These are phyloP conservation scores for Agelaius phoeniceus DNA, from an alignment of 2,113 vertebrate genomes.

Conservation along the genomic window DNA sequence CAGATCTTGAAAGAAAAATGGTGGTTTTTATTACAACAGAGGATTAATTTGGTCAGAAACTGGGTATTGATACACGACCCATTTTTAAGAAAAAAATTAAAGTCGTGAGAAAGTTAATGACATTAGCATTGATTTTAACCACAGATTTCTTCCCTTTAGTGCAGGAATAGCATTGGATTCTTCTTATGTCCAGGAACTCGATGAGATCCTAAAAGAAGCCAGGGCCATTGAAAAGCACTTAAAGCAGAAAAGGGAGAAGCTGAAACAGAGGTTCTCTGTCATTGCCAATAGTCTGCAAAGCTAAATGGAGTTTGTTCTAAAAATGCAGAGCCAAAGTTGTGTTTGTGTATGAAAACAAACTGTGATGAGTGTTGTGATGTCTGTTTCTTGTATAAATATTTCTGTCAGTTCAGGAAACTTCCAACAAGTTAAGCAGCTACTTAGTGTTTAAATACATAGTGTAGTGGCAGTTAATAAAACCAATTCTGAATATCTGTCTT, in stretches of 20 bases:
- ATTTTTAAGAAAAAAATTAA: neutral
- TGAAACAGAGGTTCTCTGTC: conserved; percentile 66
- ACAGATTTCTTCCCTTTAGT: conserved; percentile 54
- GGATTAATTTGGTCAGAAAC: neutral
- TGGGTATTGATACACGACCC: neutral
- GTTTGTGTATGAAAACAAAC: neutral
- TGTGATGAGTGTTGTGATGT: neutral
- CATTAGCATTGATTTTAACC: conserved; percentile 35
- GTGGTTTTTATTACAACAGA: neutral
- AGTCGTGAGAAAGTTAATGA: neutral
- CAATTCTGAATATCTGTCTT: neutral
- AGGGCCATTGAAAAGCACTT: conserved; percentile 69
- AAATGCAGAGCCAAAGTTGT: neutral
- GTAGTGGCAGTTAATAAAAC: neutral
- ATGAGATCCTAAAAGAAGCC: conserved; percentile 74
- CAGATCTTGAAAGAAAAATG: neutral
- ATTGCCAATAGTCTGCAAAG: conserved; percentile 66
- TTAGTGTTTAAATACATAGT: neutral
- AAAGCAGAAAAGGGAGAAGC: conserved; percentile 71
- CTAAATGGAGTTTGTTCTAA: neutral
- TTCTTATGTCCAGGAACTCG: conserved; percentile 68
- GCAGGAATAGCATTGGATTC: conserved; percentile 72
- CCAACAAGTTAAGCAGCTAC: neutral
- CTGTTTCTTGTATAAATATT: neutral
- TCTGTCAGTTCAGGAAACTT: neutral